Evolutionary conservation across 2,797 vertebrate species (phyloP), one percentile per base, ranked within the genome.

Genomic region (Mus minutoides): DNA sequence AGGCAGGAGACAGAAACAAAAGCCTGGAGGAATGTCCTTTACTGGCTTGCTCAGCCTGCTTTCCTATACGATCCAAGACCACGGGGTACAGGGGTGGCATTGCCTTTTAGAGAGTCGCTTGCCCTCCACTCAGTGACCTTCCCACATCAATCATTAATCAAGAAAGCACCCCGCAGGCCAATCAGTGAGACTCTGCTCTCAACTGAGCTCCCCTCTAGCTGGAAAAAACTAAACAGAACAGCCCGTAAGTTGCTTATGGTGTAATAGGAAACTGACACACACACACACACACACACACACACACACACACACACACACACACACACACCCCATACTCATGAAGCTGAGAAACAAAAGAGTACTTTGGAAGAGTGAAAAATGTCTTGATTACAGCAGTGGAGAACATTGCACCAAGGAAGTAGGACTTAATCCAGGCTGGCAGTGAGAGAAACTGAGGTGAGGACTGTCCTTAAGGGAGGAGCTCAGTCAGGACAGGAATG

Each of bases 331-430:
- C 52, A 54, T 52, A 56, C 2, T 52, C 6, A 17, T 7, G 34
- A 78, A n/a, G 46, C 4, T 95, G 9, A 83, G 29, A 83, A 62
- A 77, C 54, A n/a, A 78, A 93, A 67, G 22, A 60, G 22, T n/a
- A 76, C 21, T 43, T 88, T 24, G 40, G 22, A 88, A 77, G 3
- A 88, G 24, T 29, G 91, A 86, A 37, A 62, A 43, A 75, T 83
- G 31, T 17, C 93, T 64, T 62, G 49, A 88, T 49, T 78, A 73
- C 31, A 14, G 56, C 4, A 93, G 78, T 71, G 19, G 75, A 82
- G 87, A 95, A 85, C 40, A 64, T 64, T 76, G 46, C 22, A 76
- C 37, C 58, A 77, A 89, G 75, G 67, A 96, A 75, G 9, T 22
- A 3, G 13, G 58, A 84, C 64, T 92, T 86, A 83, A 89, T 67